A percentile compares a stretch with the other conserved stretches of the same genome.
phyloP scores from a whole-genome alignment of 2,797 vertebrate species.

The Hippopotamyrus pictus region DNA sequence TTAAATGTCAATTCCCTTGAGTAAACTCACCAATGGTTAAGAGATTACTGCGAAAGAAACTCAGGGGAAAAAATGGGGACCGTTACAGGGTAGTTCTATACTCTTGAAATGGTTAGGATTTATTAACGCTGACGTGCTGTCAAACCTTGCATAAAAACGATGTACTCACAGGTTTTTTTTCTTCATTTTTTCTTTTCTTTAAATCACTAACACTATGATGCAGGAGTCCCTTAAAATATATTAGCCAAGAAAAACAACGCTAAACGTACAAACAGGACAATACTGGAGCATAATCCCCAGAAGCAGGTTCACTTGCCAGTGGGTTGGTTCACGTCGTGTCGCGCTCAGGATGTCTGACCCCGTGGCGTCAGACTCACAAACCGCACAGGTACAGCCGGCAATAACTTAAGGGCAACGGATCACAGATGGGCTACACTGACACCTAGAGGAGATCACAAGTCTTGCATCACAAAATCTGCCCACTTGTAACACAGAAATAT shows the following conservation, averaged over 20 bases:
- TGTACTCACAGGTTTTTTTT: conserved; percentile 49
- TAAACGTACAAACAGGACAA: conserved; percentile 33
- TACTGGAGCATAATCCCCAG: conserved; percentile 19
- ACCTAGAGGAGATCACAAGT: background rate
- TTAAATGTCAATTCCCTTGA: conserved; percentile 23
- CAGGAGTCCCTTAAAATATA: conserved; percentile 47
- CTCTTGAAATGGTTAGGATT: conserved; percentile 39
- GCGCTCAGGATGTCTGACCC: background rate
- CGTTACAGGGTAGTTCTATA: conserved; percentile 26
- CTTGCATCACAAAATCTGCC: background rate
- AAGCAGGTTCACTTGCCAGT: background rate
- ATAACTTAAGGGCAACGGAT: background rate
- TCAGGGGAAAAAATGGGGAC: conserved; percentile 11
- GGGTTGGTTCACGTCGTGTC: background rate
- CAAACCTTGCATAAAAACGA: conserved; percentile 63
- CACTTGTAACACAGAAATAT: background rate
- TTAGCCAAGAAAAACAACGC: conserved; percentile 38
- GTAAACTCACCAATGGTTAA: background rate
- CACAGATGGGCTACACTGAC: background rate
- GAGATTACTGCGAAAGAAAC: background rate
- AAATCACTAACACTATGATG: conserved; percentile 56
- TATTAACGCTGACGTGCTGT: conserved; percentile 53
- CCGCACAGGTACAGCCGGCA: background rate
- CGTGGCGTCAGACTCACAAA: background rate
- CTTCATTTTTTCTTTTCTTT: conserved; percentile 32